These are phyloP conservation scores for Otus sunia DNA, from an alignment of 2,113 vertebrate genomes.

Conservation along the genomic window DNA sequence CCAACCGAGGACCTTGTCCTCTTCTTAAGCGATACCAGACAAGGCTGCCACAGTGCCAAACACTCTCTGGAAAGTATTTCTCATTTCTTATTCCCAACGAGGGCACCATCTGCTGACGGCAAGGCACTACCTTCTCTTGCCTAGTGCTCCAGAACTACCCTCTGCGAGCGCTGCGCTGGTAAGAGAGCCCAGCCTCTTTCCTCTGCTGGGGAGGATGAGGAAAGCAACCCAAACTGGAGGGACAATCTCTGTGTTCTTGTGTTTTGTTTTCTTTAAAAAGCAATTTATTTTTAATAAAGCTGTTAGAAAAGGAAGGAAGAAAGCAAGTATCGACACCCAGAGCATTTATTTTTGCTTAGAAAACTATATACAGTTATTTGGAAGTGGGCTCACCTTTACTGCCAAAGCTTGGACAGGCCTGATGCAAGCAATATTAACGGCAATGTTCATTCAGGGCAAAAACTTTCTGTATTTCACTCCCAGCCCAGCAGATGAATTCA, in stretches of 20 bases:
- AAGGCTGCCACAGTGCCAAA: constrained; percentile 4
- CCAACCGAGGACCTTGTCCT: background rate
- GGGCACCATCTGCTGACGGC: constrained; percentile 24
- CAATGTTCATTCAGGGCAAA: background rate
- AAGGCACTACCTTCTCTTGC: background rate
- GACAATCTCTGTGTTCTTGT: background rate
- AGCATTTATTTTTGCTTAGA: background rate
- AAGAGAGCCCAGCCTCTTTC: background rate
- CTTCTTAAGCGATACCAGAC: constrained; percentile 52
- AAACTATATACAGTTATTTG: background rate
- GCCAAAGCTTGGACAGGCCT: background rate
- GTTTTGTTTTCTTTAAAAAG: background rate
- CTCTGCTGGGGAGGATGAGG: background rate
- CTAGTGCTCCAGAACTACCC: background rate
- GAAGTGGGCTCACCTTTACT: background rate
- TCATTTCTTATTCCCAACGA: fast-evolving
- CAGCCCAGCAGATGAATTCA: background rate
- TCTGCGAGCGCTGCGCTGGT: background rate
- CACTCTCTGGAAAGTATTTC: background rate
- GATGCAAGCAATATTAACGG: background rate
- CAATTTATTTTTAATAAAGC: background rate
- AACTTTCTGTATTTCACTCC: background rate
- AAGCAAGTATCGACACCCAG: background rate
- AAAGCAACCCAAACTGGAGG: background rate
- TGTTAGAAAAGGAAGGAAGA: background rate